Conservation (phyloP, 2,797 vertebrate species). For the Huso huso region DNA sequence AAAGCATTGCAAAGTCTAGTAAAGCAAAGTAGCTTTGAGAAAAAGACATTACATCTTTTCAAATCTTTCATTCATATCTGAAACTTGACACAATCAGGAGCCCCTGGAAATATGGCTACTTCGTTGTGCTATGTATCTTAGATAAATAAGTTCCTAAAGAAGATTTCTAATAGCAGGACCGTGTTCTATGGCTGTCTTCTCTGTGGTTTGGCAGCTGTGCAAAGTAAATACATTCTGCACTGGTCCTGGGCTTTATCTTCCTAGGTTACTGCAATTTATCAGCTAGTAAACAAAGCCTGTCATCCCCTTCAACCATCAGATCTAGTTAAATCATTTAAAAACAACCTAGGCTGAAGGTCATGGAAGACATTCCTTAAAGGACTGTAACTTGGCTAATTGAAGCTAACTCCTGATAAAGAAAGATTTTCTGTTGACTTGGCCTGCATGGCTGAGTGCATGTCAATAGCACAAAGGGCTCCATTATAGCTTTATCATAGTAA, state of each 20-base stretch:
- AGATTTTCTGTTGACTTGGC: conserved; percentile 38
- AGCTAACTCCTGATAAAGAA: conserved; percentile 47
- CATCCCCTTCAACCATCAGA: conserved; percentile 30
- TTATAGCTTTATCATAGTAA: conserved; percentile 61
- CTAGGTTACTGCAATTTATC: conserved; percentile 44
- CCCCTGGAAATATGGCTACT: too few relatives aligned
- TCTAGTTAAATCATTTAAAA: conserved; percentile 45
- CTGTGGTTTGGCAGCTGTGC: conserved; percentile 36
- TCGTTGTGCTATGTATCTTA: too few relatives aligned
- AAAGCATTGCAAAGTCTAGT: too few relatives aligned
- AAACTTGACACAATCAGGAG: too few relatives aligned
- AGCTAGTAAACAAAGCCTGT: conserved; percentile 50
- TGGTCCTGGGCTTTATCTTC: conserved; percentile 31
- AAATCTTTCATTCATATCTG: too few relatives aligned
- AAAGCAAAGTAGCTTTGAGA: too few relatives aligned
- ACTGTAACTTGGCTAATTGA: conserved; percentile 58
- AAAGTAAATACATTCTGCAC: conserved; percentile 22
- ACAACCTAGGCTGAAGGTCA: conserved; percentile 51
- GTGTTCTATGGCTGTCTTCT: too few relatives aligned
- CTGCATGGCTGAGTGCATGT: conserved; percentile 42
- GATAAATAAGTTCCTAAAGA: too few relatives aligned
- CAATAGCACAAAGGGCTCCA: conserved; percentile 54
- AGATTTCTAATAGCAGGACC: too few relatives aligned
- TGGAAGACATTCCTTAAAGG: conserved; percentile 51
- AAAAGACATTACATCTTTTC: too few relatives aligned